Evolutionary conservation across 1,140 invertebrate genomes (phyloP), one percentile per base, ranked within the genome.

Genomic region (Drosophila nannoptera): DNA sequence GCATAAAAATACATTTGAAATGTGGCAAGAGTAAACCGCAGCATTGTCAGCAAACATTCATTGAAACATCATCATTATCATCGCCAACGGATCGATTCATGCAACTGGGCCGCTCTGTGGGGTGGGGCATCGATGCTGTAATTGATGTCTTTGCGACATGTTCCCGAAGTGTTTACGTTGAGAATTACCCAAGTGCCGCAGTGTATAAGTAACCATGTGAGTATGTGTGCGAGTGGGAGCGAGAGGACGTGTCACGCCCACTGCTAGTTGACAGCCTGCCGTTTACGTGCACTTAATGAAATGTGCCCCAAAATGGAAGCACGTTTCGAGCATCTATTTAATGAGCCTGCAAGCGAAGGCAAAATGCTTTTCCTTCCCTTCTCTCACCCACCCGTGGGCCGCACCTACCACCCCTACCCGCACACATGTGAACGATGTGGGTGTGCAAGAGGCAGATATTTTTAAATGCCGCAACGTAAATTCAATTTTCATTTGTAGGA

Each of bases 61-160:
- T 62, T 72, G 78, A 53, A 70, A 83, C 78, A 82, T 82, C 78
- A 82, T 81, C 66, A 81, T 81, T 75, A 69, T 80, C 66, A 42
- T 55, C 40, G 50, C 49, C 53, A 35, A 31, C 16, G 42, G 48
- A 16, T 49, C 36, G 29, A 16, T 32, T 55, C 62, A 43, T 16
- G 49, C 45, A 46, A 58, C 48, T n/a, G 29, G 11, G 36, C 4
- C 12, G 35, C 58, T 2, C 32, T 11, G 32, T 16, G 12, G 16
- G 45, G 45, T n/a, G 29, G 48, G 43, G 49, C 62, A 59, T 70
- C 68, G 80, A 83, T 84, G 80, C 58, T 75, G 81, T 84, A 84
- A 84, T 84, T 86, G 80, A 84, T 84, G 80, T 86, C 81, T 84
- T 84, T 84, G 80, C 81, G 80, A 84, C 80, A 84, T 84, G 80